Conservation (phyloP, 2,113 vertebrate genomes). For the Antidorcas marsupialis region DNA sequence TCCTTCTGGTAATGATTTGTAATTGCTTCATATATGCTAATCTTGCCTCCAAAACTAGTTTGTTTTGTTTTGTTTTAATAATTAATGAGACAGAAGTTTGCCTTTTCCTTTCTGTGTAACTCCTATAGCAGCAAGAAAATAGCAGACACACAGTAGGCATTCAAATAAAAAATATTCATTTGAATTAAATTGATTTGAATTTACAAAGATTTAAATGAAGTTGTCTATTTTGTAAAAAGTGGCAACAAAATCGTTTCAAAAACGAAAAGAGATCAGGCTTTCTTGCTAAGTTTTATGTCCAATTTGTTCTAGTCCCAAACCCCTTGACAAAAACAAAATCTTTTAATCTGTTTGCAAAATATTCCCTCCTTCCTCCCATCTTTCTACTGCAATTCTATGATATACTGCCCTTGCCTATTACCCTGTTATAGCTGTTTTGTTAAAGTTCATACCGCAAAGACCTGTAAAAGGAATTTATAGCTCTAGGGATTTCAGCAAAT, state of each 20-base stretch:
- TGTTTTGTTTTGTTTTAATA: not conserved
- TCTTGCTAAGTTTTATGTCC: conserved; percentile 25
- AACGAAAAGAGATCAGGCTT: not conserved
- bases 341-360: conserved; percentile 78
- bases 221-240: not conserved
- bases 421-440: conserved; percentile 84
- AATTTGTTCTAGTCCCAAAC: conserved; percentile 53
- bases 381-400: conserved; percentile 68
- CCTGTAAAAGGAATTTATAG: conserved; percentile 84
- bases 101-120: not conserved
- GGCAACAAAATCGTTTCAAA: conserved; percentile 19
- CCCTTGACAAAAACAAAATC: conserved; percentile 63
- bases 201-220: not conserved
- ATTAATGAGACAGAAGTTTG: not conserved
- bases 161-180: not conserved
- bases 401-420: conserved; percentile 80
- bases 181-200: not conserved
- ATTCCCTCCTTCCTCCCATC: conserved; percentile 60
- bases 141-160: conserved; percentile 36
- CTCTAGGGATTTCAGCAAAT: conserved; percentile 80
- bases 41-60: not conserved
- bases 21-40: conserved; percentile 42
- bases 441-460: conserved; percentile 85
- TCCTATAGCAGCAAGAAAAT: not conserved
- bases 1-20: not conserved